These are phyloP conservation scores for Sebastes diploproa DNA, from an alignment of 2,797 vertebrate genomes.

Conservation along the genomic window DNA sequence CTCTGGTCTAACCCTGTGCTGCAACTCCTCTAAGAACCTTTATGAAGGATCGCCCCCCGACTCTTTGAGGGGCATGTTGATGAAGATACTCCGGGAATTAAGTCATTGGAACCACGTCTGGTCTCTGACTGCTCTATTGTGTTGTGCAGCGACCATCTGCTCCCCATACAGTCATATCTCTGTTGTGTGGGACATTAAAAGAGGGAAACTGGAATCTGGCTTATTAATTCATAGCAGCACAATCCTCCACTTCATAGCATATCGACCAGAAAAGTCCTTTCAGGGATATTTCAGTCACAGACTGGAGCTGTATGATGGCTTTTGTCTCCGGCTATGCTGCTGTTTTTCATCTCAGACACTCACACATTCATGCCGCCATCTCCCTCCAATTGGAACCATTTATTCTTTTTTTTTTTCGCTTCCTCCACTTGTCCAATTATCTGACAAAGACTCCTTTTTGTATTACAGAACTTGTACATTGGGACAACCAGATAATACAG, in stretches of 20 bases:
- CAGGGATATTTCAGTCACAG: constrained; percentile 54
- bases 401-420: constrained; percentile 34
- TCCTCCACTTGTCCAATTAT: constrained; percentile 61
- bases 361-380: constrained; percentile 44
- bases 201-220: constrained; percentile 61
- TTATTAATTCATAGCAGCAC: constrained; percentile 70
- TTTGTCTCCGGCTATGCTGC: constrained; percentile 70
- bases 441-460: constrained; percentile 58
- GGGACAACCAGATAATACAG: constrained; percentile 21
- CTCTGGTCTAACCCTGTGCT: constrained; percentile 44
- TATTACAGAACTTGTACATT: constrained; percentile 26
- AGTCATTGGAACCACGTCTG: constrained; percentile 67
- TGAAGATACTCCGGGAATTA: constrained; percentile 69
- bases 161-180: constrained; percentile 71
- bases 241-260: constrained; percentile 62
- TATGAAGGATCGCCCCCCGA: constrained; percentile 14
- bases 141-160: constrained; percentile 72
- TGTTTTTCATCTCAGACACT: constrained; percentile 62
- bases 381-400: constrained; percentile 45
- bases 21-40: constrained; percentile 24
- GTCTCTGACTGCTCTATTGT: constrained; percentile 79
- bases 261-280: constrained; percentile 65
- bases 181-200: constrained; percentile 63
- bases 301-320: constrained; percentile 68
- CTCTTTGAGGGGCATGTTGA: constrained; percentile 37